Conservation (phyloP, 1,140 invertebrate species). For the Heliconius eleuchia region DNA sequence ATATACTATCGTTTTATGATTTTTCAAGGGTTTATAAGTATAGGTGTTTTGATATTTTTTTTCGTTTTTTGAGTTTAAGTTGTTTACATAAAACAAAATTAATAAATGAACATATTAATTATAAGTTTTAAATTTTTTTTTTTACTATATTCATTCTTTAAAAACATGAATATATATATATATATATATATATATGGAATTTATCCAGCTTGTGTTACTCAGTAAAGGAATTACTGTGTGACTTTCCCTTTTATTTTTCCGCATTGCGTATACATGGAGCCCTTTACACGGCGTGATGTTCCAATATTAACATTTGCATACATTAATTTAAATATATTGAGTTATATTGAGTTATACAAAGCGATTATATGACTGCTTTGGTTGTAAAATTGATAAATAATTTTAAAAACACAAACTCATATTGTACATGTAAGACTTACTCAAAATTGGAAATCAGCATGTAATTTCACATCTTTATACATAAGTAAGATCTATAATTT, state of each 20-base stretch:
- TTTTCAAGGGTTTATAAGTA: too few relatives aligned
- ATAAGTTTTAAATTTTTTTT: neutral
- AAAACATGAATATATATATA: neutral
- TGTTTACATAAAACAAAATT: too few relatives aligned
- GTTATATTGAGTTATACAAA: too few relatives aligned
- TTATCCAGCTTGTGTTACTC: neutral
- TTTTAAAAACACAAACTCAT: neutral
- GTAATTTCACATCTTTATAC: neutral
- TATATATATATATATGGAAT: neutral
- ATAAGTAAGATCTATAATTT: neutral
- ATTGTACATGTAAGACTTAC: neutral
- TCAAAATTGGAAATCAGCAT: neutral
- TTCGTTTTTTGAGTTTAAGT: too few relatives aligned
- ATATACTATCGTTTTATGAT: neutral
- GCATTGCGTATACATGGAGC: conserved; percentile 31
- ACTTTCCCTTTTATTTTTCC: conserved; percentile 31
- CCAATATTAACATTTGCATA: neutral
- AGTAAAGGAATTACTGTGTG: conserved; percentile 13
- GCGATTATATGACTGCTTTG: neutral
- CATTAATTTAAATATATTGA: neutral
- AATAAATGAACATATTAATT: neutral
- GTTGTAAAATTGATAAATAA: neutral
- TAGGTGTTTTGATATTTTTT: too few relatives aligned
- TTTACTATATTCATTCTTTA: neutral
- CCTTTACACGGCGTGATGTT: neutral